Percentiles rank a stretch among this genome's conserved stretches.
Evolutionary conservation across 2,888 invertebrate genomes (phyloP).

Genomic region (Andricus curvator): DNA sequence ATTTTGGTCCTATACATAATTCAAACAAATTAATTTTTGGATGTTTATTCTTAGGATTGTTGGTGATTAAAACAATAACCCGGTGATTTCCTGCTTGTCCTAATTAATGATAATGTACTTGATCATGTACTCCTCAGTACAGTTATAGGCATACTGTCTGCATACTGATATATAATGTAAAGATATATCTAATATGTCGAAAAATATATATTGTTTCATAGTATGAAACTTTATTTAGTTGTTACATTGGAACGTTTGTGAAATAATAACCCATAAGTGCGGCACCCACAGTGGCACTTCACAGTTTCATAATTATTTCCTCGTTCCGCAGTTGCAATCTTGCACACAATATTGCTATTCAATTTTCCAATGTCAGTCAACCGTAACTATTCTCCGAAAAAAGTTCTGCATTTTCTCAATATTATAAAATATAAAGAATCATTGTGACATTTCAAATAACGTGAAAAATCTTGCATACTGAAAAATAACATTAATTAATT

Average conservation of each 20-base stretch:
- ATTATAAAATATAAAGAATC: not conserved
- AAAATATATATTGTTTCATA: no score
- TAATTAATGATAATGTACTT: no score
- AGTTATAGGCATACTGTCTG: no score
- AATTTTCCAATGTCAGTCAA: constrained; percentile 29
- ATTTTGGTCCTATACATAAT: not conserved
- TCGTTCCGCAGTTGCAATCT: constrained; percentile 29
- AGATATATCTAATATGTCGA: no score
- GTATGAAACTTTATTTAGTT: no score
- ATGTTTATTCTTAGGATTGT: not conserved
- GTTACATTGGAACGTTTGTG: not conserved
- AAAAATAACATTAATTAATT: no score
- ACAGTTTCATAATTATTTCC: constrained; percentile 41
- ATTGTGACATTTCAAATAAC: not conserved
- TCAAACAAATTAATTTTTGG: not conserved
- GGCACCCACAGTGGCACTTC: constrained; percentile 19
- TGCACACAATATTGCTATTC: constrained; percentile 26
- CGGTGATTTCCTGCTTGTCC: no score
- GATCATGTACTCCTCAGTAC: no score
- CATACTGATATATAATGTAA: no score
- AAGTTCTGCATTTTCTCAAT: not conserved
- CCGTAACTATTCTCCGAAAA: constrained; percentile 5
- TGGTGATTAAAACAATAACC: no score
- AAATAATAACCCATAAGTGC: constrained; percentile 35
- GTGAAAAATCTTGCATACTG: no score